Evolutionary conservation across 2,888 invertebrate genomes (phyloP).

Genomic region (Cepaea hortensis): DNA sequence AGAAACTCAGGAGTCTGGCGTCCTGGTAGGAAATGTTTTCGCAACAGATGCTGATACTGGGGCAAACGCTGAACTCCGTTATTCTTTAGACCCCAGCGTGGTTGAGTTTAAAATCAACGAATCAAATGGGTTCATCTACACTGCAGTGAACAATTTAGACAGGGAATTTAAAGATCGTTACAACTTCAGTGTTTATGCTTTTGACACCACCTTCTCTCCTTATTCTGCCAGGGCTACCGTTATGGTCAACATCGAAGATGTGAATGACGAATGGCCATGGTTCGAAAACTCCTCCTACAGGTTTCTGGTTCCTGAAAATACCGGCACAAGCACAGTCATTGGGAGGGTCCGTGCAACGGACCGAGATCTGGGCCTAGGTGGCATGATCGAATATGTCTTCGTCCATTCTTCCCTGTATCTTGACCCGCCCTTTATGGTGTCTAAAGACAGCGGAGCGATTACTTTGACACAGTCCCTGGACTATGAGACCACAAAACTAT

Average conservation of each 20-base stretch:
- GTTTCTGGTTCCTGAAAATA: slow-evolving; percentile 47
- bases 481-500: slow-evolving; percentile 44
- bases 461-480: slow-evolving; percentile 45
- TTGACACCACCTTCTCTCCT: slow-evolving; percentile 48
- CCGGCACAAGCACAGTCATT: slow-evolving; percentile 27
- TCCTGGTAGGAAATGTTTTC: slow-evolving; percentile 48
- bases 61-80: slow-evolving; percentile 49
- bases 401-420: slow-evolving; percentile 40
- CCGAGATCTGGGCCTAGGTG: slow-evolving; percentile 50
- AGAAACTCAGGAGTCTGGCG: slow-evolving; percentile 52
- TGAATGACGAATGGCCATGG: slow-evolving; percentile 51
- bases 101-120: slow-evolving; percentile 51
- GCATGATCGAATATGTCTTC: slow-evolving; percentile 51
- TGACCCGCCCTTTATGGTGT: slow-evolving; percentile 47
- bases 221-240: slow-evolving; percentile 52
- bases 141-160: slow-evolving; percentile 48
- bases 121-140: slow-evolving; percentile 51
- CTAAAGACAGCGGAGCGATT: slow-evolving; percentile 47
- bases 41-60: slow-evolving; percentile 51
- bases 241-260: slow-evolving; percentile 49
- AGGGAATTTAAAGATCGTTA: slow-evolving; percentile 48
- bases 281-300: slow-evolving; percentile 49
- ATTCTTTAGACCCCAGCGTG: slow-evolving; percentile 46
- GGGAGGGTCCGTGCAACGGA: slow-evolving; percentile 50
- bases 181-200: slow-evolving; percentile 50